Evolutionary conservation across 2,113 vertebrate genomes (phyloP).

Genomic region (Blennius ocellaris): DNA sequence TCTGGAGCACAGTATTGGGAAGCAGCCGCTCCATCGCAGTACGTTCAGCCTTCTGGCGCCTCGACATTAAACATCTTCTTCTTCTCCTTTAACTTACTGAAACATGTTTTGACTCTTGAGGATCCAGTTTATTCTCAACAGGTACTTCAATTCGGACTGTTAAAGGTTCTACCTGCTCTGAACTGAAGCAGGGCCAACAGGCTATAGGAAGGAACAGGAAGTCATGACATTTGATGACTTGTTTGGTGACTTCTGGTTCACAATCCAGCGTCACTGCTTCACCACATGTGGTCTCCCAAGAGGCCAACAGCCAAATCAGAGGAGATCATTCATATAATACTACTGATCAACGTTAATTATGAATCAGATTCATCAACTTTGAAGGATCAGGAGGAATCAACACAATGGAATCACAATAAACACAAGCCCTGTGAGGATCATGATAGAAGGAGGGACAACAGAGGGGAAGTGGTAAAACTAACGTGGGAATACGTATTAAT

Average conservation of each 20-base stretch:
- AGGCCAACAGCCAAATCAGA: constrained; percentile 4
- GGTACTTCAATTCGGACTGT: too few relatives aligned
- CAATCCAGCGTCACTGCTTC: neutral
- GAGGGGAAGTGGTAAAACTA: constrained; percentile 7
- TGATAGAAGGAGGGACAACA: neutral
- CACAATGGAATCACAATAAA: constrained; percentile 8
- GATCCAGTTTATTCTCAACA: too few relatives aligned
- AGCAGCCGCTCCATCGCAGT: too few relatives aligned
- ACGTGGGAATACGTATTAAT: neutral
- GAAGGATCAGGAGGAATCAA: constrained; percentile 18
- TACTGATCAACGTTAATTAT: neutral
- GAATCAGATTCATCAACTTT: neutral
- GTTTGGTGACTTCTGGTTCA: neutral
- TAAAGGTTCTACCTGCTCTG: too few relatives aligned
- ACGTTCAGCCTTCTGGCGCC: too few relatives aligned
- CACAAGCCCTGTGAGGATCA: constrained; percentile 3
- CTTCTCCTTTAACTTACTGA: too few relatives aligned
- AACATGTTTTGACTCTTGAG: too few relatives aligned
- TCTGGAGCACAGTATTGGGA: neutral
- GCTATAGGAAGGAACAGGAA: neutral
- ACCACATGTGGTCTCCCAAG: neutral
- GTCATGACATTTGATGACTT: neutral
- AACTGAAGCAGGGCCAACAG: too few relatives aligned
- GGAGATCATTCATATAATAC: neutral
- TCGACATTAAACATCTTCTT: too few relatives aligned